Percentiles rank a stretch among this genome's conserved stretches.
phyloP scores from a whole-genome alignment of 2,113 vertebrate genomes.

The Mandrillus leucophaeus region DNA sequence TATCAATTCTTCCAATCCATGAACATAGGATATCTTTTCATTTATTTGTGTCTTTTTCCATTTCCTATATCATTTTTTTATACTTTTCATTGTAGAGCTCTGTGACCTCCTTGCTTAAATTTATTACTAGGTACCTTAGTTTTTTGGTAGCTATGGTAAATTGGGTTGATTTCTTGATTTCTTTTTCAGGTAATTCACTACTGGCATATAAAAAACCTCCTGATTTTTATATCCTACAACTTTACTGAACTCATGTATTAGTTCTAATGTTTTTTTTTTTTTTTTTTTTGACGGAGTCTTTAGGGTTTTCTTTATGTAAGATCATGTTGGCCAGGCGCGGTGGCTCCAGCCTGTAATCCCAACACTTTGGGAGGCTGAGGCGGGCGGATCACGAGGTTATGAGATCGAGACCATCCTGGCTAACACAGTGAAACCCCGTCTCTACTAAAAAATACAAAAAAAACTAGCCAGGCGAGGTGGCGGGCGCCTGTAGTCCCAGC shows the following conservation, averaged over 20 bases:
- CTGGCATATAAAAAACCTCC: not conserved
- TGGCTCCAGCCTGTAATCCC: too few species aligned
- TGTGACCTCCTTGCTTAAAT: not conserved
- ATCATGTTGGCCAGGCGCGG: not conserved
- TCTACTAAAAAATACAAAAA: too few species aligned
- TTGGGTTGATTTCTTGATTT: not conserved
- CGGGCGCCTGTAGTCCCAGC: too few species aligned
- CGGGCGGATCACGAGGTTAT: accelerated
- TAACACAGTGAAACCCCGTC: too few species aligned
- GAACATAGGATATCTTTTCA: not conserved
- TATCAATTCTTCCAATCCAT: not conserved
- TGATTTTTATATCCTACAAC: not conserved
- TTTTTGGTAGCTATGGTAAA: not conserved
- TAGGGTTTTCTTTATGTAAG: not conserved
- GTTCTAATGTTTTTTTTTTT: not conserved
- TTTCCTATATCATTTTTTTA: not conserved
- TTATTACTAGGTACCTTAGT: not conserved
- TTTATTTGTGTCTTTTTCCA: not conserved
- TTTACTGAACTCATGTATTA: not conserved
- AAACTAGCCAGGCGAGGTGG: too few species aligned
- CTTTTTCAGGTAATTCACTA: not conserved
- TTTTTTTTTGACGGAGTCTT: not conserved
- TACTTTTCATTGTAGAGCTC: not conserved
- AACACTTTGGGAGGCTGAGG: too few species aligned
- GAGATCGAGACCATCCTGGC: too few species aligned